Evolutionary conservation across 2,113 vertebrate genomes (phyloP).

Genomic region (Eudorcas thomsonii): DNA sequence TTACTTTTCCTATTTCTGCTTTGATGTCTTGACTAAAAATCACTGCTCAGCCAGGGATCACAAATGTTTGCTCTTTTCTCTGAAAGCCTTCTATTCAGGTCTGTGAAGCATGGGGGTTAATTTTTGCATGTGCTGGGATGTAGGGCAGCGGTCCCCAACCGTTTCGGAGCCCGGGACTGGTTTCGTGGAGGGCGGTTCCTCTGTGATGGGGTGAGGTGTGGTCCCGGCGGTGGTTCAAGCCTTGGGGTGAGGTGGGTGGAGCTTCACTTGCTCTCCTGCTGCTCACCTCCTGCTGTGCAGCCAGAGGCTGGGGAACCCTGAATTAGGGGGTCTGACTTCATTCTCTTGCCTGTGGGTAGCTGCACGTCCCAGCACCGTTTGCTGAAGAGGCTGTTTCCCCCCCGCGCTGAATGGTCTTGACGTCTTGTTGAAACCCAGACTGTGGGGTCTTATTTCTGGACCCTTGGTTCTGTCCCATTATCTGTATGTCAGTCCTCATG

Average conservation of each 20-base stretch:
- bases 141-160: neutral
- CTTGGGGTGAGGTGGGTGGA: neutral
- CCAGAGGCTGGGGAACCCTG: neutral
- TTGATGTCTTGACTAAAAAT: neutral
- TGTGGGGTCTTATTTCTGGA: neutral
- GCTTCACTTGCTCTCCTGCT: neutral
- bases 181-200: neutral
- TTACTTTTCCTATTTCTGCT: neutral
- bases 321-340: neutral
- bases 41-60: neutral
- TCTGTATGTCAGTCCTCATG: neutral
- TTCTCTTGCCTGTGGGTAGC: neutral
- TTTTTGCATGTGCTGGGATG: neutral
- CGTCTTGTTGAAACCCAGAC: neutral
- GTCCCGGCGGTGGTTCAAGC: neutral
- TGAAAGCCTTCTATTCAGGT: neutral
- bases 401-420: neutral
- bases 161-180: neutral
- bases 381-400: neutral
- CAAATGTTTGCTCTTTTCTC: neutral
- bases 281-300: neutral
- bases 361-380: neutral
- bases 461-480: neutral
- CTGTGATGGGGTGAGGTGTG: neutral
- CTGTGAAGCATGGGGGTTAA: neutral